Conservation (phyloP, 1,140 invertebrate species). For the Saxidomus purpurata region DNA sequence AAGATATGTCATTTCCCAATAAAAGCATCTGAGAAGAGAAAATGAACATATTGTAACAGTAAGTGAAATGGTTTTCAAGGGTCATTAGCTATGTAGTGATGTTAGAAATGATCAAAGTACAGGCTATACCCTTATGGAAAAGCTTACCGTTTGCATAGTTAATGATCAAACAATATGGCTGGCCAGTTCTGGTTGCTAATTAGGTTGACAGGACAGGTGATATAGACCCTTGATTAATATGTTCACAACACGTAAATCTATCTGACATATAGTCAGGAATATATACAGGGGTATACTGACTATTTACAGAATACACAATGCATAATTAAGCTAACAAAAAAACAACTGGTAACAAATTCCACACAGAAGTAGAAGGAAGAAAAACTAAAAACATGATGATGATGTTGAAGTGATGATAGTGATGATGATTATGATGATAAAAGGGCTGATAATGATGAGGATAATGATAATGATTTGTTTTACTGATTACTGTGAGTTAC, state of each 20-base stretch:
- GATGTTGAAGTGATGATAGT: neutral
- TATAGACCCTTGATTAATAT: neutral
- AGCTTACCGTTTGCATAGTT: neutral
- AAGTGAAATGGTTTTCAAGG: neutral
- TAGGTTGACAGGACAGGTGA: neutral
- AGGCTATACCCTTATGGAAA: neutral
- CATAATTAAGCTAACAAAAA: no score
- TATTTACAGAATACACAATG: no score
- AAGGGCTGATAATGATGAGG: neutral
- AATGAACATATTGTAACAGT: neutral
- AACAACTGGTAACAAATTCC: no score
- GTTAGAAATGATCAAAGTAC: slow-evolving; percentile 21
- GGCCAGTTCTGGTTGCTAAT: slow-evolving; percentile 10
- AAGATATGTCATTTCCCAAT: no score
- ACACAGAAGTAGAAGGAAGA: no score
- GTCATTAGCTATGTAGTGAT: neutral
- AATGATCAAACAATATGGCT: neutral
- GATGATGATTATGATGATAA: neutral
- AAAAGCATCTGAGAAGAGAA: neutral
- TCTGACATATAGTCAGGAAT: no score
- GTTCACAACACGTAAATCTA: neutral
- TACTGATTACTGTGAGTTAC: no score
- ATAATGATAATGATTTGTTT: neutral
- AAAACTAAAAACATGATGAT: neutral
- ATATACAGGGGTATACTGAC: no score